Evolutionary conservation across 2,888 invertebrate species (phyloP).

Genomic region (Dyspetes luteomarginatus): DNA sequence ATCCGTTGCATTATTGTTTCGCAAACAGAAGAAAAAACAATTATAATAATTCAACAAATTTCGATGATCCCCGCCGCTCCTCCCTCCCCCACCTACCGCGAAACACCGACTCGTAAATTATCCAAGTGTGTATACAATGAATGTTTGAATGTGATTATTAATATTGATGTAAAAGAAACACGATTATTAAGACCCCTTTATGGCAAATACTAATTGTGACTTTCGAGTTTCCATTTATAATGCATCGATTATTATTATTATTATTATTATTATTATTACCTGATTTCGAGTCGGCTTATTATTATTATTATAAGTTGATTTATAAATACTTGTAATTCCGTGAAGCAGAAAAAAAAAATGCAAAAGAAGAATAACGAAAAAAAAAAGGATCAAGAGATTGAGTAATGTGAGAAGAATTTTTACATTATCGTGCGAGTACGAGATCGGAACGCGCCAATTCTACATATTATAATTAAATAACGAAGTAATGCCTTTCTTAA

Average conservation of each 20-base stretch:
- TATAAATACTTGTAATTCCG: slow-evolving; percentile 67
- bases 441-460: slow-evolving; percentile 67
- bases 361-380: slow-evolving; percentile 63
- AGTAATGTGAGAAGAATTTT: slow-evolving; percentile 68
- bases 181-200: slow-evolving; percentile 45
- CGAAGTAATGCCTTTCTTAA: slow-evolving; percentile 52
- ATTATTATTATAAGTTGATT: slow-evolving; percentile 67
- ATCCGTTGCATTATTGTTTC: slow-evolving; percentile 52
- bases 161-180: slow-evolving; percentile 60
- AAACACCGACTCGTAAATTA: slow-evolving; percentile 63
- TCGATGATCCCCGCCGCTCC: slow-evolving; percentile 37
- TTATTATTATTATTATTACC: slow-evolving; percentile 49
- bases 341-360: slow-evolving; percentile 45
- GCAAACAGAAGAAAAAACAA: neutral
- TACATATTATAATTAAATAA: slow-evolving; percentile 53
- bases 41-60: slow-evolving; percentile 36
- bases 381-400: slow-evolving; percentile 58
- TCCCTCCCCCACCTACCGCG: slow-evolving; percentile 22
- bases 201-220: slow-evolving; percentile 62
- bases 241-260: slow-evolving; percentile 46
- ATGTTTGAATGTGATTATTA: slow-evolving; percentile 68
- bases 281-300: slow-evolving; percentile 56
- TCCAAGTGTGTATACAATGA: slow-evolving; percentile 68
- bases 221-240: slow-evolving; percentile 46
- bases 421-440: slow-evolving; percentile 64